Evolutionary conservation across 2,113 vertebrate species (phyloP).

Genomic region (Platichthys stellatus): DNA sequence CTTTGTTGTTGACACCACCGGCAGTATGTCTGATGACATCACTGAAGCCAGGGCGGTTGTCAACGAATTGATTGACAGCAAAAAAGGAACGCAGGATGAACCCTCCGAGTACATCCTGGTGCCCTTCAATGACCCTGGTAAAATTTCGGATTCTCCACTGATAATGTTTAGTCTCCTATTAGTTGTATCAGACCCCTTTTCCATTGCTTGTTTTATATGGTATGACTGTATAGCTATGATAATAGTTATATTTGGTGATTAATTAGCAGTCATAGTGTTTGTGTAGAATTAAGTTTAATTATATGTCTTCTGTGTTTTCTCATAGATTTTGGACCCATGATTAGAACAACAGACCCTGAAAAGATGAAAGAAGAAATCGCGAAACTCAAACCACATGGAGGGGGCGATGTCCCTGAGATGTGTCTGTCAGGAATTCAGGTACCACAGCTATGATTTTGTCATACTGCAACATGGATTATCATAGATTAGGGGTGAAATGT

Average conservation of each 20-base stretch:
- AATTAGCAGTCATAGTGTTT: background rate
- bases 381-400: conserved; percentile 27
- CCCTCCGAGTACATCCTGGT: conserved; percentile 84
- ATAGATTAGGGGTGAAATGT: background rate
- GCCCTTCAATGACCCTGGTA: conserved; percentile 82
- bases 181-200: too few species aligned
- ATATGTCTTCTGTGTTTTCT: background rate
- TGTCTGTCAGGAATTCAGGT: conserved; percentile 82
- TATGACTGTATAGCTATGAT: background rate
- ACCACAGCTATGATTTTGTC: background rate
- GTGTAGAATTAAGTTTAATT: background rate
- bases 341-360: conserved; percentile 69
- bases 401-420: conserved; percentile 77
- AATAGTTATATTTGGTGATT: background rate
- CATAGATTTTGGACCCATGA: conserved; percentile 77
- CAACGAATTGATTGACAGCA: conserved; percentile 74
- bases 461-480: background rate
- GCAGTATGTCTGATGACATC: conserved; percentile 81
- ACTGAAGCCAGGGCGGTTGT: conserved; percentile 54
- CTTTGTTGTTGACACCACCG: conserved; percentile 84
- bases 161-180: background rate
- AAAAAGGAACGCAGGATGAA: conserved; percentile 79
- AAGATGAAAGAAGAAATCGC: conserved; percentile 77
- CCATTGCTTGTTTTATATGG: background rate
- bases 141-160: background rate